Conservation (phyloP, 2,888 invertebrate genomes). For the Zeuzera pyrina region DNA sequence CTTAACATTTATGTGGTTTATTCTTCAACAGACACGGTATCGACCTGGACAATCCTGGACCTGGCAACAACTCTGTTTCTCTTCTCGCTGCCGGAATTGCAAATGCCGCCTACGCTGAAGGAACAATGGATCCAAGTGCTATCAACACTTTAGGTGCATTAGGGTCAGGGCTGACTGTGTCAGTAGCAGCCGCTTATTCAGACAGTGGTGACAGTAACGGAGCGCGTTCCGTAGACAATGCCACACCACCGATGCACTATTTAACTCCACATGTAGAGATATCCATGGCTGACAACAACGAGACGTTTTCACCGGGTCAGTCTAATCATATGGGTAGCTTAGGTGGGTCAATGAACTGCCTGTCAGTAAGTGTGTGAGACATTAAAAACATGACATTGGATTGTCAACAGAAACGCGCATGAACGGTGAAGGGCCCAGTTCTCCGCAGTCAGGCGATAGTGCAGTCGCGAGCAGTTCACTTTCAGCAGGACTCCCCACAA, state of each 20-base stretch:
- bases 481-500: slow-evolving; percentile 66
- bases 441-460: slow-evolving; percentile 87
- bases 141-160: slow-evolving; percentile 70
- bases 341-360: slow-evolving; percentile 23
- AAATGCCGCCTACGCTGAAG: slow-evolving; percentile 72
- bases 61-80: slow-evolving; percentile 84
- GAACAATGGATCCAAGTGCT: slow-evolving; percentile 64
- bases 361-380: background rate
- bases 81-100: slow-evolving; percentile 79
- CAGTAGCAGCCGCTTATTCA: slow-evolving; percentile 82
- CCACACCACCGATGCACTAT: slow-evolving; percentile 93
- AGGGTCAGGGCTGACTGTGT: slow-evolving; percentile 77
- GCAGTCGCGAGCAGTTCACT: slow-evolving; percentile 83
- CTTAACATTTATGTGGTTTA: no score
- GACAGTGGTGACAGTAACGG: slow-evolving; percentile 89
- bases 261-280: slow-evolving; percentile 93
- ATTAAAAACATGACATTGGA: slow-evolving; percentile 3
- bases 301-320: slow-evolving; percentile 75
- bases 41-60: slow-evolving; percentile 91
- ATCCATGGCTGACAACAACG: slow-evolving; percentile 88
- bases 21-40: slow-evolving; percentile 82
- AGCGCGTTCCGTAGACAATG: slow-evolving; percentile 86
- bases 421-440: slow-evolving; percentile 80
- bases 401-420: slow-evolving; percentile 70
- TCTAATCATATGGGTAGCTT: slow-evolving; percentile 51